Evolutionary conservation across 2,888 invertebrate species (phyloP).

Genomic region (Philaethria dido): DNA sequence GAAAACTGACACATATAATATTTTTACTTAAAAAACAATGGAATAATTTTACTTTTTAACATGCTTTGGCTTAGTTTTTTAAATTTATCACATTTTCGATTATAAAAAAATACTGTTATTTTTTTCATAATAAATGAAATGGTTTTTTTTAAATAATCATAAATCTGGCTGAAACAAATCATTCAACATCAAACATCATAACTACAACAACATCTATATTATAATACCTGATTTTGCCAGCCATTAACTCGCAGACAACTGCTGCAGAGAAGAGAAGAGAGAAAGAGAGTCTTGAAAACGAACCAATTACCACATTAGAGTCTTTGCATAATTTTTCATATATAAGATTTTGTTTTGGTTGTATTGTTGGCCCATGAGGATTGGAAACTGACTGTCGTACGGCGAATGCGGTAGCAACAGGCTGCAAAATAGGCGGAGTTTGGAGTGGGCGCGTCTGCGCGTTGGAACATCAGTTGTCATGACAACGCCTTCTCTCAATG

Average conservation of each 20-base stretch:
- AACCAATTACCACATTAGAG: constrained; percentile 42
- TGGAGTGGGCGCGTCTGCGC: constrained; percentile 68
- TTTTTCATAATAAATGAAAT: too few species aligned
- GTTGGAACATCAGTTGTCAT: constrained; percentile 66
- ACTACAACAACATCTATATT: constrained; percentile 33
- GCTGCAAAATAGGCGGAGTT: constrained; percentile 73
- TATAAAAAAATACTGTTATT: too few species aligned
- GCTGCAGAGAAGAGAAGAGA: neutral
- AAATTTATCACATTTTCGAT: neutral
- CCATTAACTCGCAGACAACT: constrained; percentile 54
- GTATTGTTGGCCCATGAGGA: constrained; percentile 63
- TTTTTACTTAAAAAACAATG: neutral
- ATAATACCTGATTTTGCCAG: constrained; percentile 67
- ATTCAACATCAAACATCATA: neutral
- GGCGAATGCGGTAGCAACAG: constrained; percentile 74
- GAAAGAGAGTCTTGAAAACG: constrained; percentile 44
- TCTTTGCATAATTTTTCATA: constrained; percentile 17
- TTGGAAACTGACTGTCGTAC: constrained; percentile 68
- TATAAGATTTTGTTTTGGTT: constrained; percentile 49
- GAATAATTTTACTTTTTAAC: too few species aligned
- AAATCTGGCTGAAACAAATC: neutral
- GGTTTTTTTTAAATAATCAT: neutral
- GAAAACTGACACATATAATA: neutral
- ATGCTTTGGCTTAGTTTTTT: neutral
- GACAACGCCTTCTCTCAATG: constrained; percentile 75